These are phyloP conservation scores for Istiophorus platypterus DNA, from an alignment of 2,113 vertebrate species.

Conservation along the genomic window DNA sequence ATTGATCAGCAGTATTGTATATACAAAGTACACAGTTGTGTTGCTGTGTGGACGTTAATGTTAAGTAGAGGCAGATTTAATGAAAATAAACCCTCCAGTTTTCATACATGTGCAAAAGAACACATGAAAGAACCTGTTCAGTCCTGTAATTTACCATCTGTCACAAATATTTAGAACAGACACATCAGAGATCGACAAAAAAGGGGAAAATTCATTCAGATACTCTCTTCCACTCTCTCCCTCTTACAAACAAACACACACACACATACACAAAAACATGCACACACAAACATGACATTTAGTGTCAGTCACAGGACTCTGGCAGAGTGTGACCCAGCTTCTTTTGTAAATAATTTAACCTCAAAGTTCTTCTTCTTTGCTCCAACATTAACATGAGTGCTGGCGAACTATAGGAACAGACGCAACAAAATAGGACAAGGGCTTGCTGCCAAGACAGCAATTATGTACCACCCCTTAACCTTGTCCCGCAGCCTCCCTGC, in stretches of 20 bases:
- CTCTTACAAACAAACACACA: no score
- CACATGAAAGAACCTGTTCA: constrained; percentile 6
- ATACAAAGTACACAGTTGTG: constrained; percentile 13
- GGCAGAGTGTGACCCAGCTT: constrained; percentile 34
- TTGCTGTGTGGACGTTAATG: constrained; percentile 10
- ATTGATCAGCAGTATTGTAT: constrained; percentile 12
- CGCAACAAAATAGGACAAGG: constrained; percentile 57
- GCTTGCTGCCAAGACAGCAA: constrained; percentile 70
- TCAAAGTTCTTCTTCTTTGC: constrained; percentile 62
- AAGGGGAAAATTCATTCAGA: neutral
- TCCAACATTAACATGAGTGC: constrained; percentile 51
- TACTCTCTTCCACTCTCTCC: no score
- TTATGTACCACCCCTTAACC: constrained; percentile 63
- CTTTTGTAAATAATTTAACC: constrained; percentile 70
- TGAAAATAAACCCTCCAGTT: constrained; percentile 16
- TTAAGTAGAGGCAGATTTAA: constrained; percentile 19
- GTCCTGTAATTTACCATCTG: constrained; percentile 15
- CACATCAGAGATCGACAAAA: constrained; percentile 37
- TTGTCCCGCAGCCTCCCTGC: constrained; percentile 51
- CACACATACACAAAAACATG: neutral
- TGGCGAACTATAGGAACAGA: constrained; percentile 33
- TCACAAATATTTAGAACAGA: constrained; percentile 31
- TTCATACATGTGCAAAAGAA: constrained; percentile 15
- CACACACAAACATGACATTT: constrained; percentile 12
- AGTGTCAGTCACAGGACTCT: constrained; percentile 33